Base-by-base conservation (phyloP, 2,113 vertebrate genomes). In the Takifugu flavidus region DNA sequence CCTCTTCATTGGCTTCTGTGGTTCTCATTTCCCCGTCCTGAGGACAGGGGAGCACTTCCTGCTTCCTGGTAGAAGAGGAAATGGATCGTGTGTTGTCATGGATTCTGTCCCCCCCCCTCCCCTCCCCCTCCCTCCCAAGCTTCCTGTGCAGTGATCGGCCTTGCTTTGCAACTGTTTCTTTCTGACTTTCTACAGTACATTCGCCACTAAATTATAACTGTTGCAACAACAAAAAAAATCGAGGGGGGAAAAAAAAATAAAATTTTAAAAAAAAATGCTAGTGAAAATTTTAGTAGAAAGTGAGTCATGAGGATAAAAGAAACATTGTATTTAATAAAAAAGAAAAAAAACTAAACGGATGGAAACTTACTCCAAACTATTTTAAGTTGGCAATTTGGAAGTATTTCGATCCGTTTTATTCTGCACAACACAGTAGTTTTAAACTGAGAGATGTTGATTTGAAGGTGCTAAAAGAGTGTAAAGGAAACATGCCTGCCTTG, bases 141-240 rank as follows among this genome's bases (percentile, higher is more conserved):
- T 97, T 97, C 87, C 90, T 89, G 96, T 97, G 94, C 89, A 84
- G 93, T 97, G 93, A 93, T 93, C 91, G 93, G 95, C 94, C 93
- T 95, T 79, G 90, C 92, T 20, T 95, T 91, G 95, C 93, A 93
- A 92, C 93, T 89, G 92, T 94, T 95, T 96, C 90, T 94, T 95
- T 95, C 91, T 76, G 86, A 87, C 91, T 93, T 93, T 95, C 93
- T 93, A 95, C 34, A 39, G 34, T 39, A 39, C 92, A 92, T 70
- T 92, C 91, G 90, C 94, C 94, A 94, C 93, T 95, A 91, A 96
- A 90, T 90, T 91, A 88, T 94, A 94, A 90, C 88, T 91, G 94
- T 94, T 92, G 86, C 26, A 20, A 49, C 1, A 20, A 49, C 8
- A 49, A 89, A 87, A 78, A 86, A 77, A 74, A 80, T 74, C 72